A percentile compares a stretch with the other conserved stretches of the same genome.
These are phyloP conservation scores for Spondyliosoma cantharus DNA, from an alignment of 2,797 vertebrate species.

Conservation along the genomic window DNA sequence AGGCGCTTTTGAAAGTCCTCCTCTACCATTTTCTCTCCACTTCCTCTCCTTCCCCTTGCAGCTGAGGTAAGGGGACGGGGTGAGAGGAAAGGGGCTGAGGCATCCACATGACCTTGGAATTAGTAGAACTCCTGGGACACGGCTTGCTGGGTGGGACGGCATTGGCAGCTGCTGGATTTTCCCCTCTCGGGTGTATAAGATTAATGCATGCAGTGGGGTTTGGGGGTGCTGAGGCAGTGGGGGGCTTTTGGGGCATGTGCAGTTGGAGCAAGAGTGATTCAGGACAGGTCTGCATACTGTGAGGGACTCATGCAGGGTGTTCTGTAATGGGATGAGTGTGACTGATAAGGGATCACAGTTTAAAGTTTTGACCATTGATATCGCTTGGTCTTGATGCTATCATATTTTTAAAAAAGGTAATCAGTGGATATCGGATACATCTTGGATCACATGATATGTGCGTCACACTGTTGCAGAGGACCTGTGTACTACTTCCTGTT, in stretches of 20 bases:
- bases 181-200: slow-evolving; percentile 76
- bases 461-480: slow-evolving; percentile 38
- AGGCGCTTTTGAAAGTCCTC: slow-evolving; percentile 52
- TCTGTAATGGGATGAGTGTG: slow-evolving; percentile 3
- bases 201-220: slow-evolving; percentile 75
- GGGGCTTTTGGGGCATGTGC: slow-evolving; percentile 34
- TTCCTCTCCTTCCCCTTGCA: slow-evolving; percentile 49
- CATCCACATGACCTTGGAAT: slow-evolving; percentile 84
- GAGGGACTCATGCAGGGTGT: slow-evolving; percentile 26
- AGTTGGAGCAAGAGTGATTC: slow-evolving; percentile 47
- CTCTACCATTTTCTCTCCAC: slow-evolving; percentile 35
- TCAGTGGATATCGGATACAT: neutral
- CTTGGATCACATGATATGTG: slow-evolving; percentile 35
- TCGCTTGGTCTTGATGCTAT: neutral
- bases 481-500: slow-evolving; percentile 41
- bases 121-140: slow-evolving; percentile 83
- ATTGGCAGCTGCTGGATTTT: slow-evolving; percentile 81
- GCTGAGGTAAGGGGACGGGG: slow-evolving; percentile 64
- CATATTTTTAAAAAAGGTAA: neutral
- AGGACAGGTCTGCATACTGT: slow-evolving; percentile 46
- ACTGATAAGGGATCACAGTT: slow-evolving; percentile 28
- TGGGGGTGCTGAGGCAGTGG: slow-evolving; percentile 48
- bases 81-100: slow-evolving; percentile 64
- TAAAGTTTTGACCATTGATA: neutral
- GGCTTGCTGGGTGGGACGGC: slow-evolving; percentile 82